These are phyloP conservation scores for Tipula helvola DNA, from an alignment of 2,888 invertebrate species.

Conservation along the genomic window DNA sequence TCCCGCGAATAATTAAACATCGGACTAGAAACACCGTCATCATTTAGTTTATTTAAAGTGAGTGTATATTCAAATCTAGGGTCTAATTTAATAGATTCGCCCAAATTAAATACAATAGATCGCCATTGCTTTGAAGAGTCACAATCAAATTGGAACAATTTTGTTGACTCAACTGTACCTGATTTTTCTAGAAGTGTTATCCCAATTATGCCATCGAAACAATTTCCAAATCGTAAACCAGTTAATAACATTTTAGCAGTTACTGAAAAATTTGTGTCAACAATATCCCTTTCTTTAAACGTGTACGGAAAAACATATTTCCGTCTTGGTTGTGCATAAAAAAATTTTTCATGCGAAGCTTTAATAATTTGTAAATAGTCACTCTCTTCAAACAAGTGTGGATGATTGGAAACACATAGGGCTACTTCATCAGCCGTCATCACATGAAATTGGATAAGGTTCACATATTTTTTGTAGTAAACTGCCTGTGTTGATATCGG, in stretches of 20 bases:
- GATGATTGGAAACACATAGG: no score
- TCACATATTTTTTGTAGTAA: not conserved
- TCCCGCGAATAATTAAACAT: no score
- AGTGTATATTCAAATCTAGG: no score
- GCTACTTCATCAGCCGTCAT: not conserved
- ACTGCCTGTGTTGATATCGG: not conserved
- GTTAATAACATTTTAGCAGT: not conserved
- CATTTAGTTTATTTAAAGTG: no score
- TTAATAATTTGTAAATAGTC: not conserved
- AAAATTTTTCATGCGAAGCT: not conserved
- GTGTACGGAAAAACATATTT: not conserved
- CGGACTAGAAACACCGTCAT: no score
- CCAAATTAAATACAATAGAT: no score
- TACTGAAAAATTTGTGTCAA: not conserved
- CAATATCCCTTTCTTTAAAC: not conserved
- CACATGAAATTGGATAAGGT: not conserved
- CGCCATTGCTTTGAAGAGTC: no score
- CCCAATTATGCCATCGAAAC: not conserved
- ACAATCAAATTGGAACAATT: no score
- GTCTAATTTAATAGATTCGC: no score
- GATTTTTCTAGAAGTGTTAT: no score
- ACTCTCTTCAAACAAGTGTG: no score
- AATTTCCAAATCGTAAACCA: not conserved
- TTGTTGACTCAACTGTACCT: no score
- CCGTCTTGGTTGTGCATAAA: not conserved